These are phyloP conservation scores for Erpobdella octoculata DNA, from an alignment of 2,888 invertebrate species.

Conservation along the genomic window DNA sequence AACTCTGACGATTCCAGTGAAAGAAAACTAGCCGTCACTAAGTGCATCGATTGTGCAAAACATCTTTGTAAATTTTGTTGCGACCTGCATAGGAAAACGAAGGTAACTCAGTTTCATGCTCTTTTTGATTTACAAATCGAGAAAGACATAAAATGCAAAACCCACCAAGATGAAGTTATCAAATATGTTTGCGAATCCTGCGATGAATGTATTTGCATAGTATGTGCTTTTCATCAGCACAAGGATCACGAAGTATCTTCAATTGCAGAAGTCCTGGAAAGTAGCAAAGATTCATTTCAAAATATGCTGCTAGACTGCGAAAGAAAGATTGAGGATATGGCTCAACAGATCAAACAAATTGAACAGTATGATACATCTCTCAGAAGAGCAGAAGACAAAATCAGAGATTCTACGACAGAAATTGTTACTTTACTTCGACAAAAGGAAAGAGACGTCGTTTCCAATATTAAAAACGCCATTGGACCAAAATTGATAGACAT, in stretches of 20 bases:
- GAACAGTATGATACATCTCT: conserved; percentile 45
- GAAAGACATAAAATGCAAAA: conserved; percentile 50
- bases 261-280: conserved; percentile 47
- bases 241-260: conserved; percentile 49
- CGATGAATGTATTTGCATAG: conserved; percentile 49
- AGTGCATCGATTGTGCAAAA: conserved; percentile 50
- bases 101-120: conserved; percentile 49
- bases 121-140: conserved; percentile 50
- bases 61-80: conserved; percentile 48
- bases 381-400: conserved; percentile 46
- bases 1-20: neutral
- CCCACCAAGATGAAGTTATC: conserved; percentile 47
- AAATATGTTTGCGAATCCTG: conserved; percentile 51
- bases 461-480: conserved; percentile 44
- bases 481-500: conserved; percentile 44
- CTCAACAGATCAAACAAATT: conserved; percentile 43
- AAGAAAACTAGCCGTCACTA: conserved; percentile 41
- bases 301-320: conserved; percentile 30
- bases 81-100: conserved; percentile 47
- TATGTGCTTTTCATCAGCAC: conserved; percentile 52
- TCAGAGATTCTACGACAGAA: conserved; percentile 47
- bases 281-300: conserved; percentile 39
- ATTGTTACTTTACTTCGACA: conserved; percentile 40
- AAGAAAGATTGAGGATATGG: conserved; percentile 41
- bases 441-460: conserved; percentile 45